Evolutionary conservation across 2,888 invertebrate genomes (phyloP), one percentile per base, ranked within the genome.

Genomic region (Stegana nigrithorax): DNA sequence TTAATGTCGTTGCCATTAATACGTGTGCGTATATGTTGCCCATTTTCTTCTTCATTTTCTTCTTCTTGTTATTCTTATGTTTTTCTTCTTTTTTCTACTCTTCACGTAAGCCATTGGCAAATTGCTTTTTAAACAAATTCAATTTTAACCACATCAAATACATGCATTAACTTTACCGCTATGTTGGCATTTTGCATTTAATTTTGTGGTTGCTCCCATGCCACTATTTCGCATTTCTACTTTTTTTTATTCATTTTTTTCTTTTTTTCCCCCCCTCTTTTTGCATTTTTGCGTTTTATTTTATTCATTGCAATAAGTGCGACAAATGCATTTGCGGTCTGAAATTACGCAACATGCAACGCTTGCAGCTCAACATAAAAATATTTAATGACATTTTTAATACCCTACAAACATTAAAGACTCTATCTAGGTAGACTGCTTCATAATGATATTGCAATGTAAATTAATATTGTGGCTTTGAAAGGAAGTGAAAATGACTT

Each of bases 301-400:
- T 17, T 55, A 12, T 36, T 21, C n/a, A 25, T 47, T 47, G 42
- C 47, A 47, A 23, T 47, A 47, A 47, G 25, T n/a, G n/a, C n/a
- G 4, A 12, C 23, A 47, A 47, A 23, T 23, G 47, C 47, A 47
- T 23, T 47, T 47, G 47, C 47, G 53, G 32, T 55, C 21, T 17
- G n/a, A 55, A 55, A 55, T 55, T 55, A 23, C 53, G 10, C 5
- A 12, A 47, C 53, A 55, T 55, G 53, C 32, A 32, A 32, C 53
- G 32, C 36, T 55, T 32, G 36, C 8, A 55, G 19, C 32, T 36
- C 53, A 55, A 32, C 36, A 29, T 21, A n/a, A 36, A 19, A 29
- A 47, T 25, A 25, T 47, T 12, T 47, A 42, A 42, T 42, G 42
- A 42, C 42, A 14, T 42, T 42, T 42, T 42, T n/a, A 2, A 17